Percentiles rank a stretch among this genome's conserved stretches.
These are phyloP conservation scores for Quadroppia sp. DNA, from an alignment of 2,888 invertebrate genomes.

Conservation along the genomic window DNA sequence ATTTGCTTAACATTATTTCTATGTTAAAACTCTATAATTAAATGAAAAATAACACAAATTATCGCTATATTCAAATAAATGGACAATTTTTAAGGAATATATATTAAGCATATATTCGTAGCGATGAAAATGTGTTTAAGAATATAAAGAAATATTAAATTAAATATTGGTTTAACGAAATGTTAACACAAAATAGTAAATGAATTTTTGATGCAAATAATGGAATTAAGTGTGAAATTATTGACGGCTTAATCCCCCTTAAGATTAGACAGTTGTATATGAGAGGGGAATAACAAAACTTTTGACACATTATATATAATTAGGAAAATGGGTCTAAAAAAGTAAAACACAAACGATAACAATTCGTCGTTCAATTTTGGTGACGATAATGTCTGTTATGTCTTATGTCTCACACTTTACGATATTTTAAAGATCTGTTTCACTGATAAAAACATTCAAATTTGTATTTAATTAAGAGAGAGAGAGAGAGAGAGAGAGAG, in stretches of 20 bases:
- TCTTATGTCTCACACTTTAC: not conserved
- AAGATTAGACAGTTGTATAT: not conserved
- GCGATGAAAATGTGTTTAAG: too few species aligned
- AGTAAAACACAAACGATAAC: not conserved
- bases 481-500: constrained; percentile 1
- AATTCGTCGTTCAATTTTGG: not conserved
- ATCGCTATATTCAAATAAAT: too few species aligned
- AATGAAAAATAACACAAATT: too few species aligned
- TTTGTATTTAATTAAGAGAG: constrained; percentile 30
- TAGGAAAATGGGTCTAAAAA: constrained; percentile 13
- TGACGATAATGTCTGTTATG: not conserved
- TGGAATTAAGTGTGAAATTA: not conserved
- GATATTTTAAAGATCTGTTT: not conserved
- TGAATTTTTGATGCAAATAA: constrained; percentile 30
- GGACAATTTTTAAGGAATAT: too few species aligned
- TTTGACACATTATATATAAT: constrained; percentile 27
- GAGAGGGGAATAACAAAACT: not conserved
- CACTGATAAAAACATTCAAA: constrained; percentile 16
- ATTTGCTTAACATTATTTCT: too few species aligned
- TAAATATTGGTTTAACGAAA: not conserved
- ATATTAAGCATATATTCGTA: too few species aligned
- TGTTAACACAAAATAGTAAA: not conserved
- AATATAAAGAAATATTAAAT: not conserved
- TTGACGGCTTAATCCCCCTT: not conserved
- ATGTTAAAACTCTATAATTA: too few species aligned